Evolutionary conservation across 2,797 vertebrate species (phyloP).

Genomic region (Chanos chanos): DNA sequence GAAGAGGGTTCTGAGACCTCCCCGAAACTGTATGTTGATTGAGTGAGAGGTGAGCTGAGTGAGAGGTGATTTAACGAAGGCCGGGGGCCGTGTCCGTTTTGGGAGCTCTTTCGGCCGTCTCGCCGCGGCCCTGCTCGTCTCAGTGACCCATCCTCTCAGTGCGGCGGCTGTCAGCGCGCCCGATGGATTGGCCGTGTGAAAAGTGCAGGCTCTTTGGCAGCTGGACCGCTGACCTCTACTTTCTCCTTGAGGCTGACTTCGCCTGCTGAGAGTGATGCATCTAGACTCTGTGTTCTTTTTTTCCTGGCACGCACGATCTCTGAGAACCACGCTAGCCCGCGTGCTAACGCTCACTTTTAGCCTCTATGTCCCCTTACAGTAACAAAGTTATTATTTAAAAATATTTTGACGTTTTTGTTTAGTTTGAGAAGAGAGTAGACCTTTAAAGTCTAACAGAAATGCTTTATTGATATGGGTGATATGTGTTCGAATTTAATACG

Average conservation of each 20-base stretch:
- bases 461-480: too few species aligned
- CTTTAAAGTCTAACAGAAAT: too few species aligned
- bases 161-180: neutral
- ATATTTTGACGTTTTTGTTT: too few species aligned
- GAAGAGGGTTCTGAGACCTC: neutral
- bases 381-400: too few species aligned
- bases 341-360: conserved; percentile 3
- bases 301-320: conserved; percentile 45
- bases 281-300: conserved; percentile 62
- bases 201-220: conserved; percentile 22
- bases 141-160: neutral
- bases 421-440: too few species aligned
- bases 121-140: too few species aligned
- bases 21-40: too few species aligned
- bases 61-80: conserved; percentile 9
- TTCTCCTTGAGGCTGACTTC: conserved; percentile 44
- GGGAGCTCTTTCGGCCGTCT: too few species aligned
- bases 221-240: conserved; percentile 60
- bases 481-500: too few species aligned
- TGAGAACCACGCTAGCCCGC: conserved; percentile 40
- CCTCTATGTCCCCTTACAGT: conserved; percentile 1
- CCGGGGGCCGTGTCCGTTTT: neutral
- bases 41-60: neutral
- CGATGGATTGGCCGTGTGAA: neutral
- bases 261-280: conserved; percentile 67